phyloP scores from a whole-genome alignment of 2,797 vertebrate species.

The Botia almorhae region DNA sequence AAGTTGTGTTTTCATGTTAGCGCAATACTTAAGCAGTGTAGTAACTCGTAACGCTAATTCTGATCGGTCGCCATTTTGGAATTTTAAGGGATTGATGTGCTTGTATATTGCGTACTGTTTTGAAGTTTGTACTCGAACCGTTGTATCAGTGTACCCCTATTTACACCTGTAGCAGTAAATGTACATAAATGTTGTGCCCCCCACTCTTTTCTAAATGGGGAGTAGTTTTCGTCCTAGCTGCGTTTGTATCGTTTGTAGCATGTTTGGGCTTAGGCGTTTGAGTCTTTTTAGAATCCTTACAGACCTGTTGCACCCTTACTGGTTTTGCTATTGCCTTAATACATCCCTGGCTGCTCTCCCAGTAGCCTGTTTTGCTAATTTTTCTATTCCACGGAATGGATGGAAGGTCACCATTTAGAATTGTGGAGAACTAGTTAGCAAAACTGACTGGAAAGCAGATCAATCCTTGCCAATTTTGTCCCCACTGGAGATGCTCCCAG shows the following conservation, averaged over 20 bases:
- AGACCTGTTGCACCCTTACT: conserved; percentile 52
- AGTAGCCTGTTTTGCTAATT: conserved; percentile 15
- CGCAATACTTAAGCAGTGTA: conserved; percentile 34
- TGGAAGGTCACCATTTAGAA: not conserved
- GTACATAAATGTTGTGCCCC: conserved; percentile 54
- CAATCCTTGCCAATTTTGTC: conserved; percentile 30
- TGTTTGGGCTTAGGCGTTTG: conserved; percentile 29
- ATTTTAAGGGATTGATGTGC: conserved; percentile 59
- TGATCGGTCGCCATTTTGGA: conserved; percentile 36
- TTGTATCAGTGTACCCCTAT: conserved; percentile 63
- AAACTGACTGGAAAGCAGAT: conserved; percentile 44
- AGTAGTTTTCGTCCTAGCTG: conserved; percentile 55
- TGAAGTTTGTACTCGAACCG: conserved; percentile 65
- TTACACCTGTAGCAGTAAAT: conserved; percentile 57
- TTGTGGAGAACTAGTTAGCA: conserved; percentile 7
- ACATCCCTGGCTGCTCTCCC: conserved; percentile 49
- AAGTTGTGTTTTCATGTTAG: conserved; percentile 56
- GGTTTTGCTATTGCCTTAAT: conserved; percentile 57
- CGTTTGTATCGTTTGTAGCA: conserved; percentile 45
- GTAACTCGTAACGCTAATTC: conserved; percentile 41
- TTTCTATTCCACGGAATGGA: not conserved
- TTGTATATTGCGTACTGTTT: conserved; percentile 67
- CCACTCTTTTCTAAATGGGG: conserved; percentile 64
- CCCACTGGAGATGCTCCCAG: conserved; percentile 43
- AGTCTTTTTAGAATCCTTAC: conserved; percentile 49